Percentiles rank a stretch among this genome's conserved stretches.
Conservation (phyloP, 2,113 vertebrate genomes). For the Phalacrocorax carbo region DNA sequence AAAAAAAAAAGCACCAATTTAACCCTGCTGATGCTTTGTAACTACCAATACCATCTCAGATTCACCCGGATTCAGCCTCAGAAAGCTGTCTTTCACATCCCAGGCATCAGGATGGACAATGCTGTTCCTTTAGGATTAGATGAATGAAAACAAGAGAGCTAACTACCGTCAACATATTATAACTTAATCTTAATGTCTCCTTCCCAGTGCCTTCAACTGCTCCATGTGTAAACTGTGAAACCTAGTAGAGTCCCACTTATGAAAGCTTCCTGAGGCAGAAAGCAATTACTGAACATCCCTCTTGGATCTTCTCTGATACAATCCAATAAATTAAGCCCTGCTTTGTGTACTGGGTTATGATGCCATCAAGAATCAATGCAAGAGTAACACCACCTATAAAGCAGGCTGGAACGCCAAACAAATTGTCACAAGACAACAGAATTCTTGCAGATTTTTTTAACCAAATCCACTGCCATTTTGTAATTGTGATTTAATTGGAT, state of each 20-base stretch:
- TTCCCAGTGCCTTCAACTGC: background rate
- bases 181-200: background rate
- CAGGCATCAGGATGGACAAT: background rate
- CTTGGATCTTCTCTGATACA: background rate
- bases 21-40: background rate
- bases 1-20: no score
- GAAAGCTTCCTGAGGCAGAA: background rate
- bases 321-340: background rate
- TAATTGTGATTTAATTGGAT: background rate
- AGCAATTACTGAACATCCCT: background rate
- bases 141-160: background rate
- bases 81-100: background rate
- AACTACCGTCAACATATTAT: background rate
- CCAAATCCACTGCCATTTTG: background rate
- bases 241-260: accelerated
- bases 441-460: background rate
- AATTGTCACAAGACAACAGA: background rate
- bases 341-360: background rate
- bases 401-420: background rate
- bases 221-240: background rate
- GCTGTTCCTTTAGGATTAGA: background rate
- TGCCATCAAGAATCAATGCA: background rate
- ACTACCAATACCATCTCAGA: background rate
- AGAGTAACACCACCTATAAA: background rate
- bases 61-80: background rate